Evolutionary conservation across 2,888 invertebrate genomes (phyloP).

Genomic region (Andrena minutula): DNA sequence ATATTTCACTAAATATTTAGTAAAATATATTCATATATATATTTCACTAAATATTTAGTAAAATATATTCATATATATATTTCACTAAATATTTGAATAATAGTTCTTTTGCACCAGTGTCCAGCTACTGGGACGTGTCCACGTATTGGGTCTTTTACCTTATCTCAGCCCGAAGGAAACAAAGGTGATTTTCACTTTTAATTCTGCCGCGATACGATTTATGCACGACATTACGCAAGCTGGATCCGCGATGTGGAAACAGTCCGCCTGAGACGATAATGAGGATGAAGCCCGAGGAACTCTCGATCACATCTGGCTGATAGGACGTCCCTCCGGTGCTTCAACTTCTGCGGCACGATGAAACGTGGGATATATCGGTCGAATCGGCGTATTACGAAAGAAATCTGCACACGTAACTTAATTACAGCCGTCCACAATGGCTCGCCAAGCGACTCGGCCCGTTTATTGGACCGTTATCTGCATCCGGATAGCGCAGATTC

Average conservation of each 20-base stretch:
- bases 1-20: too few relatives aligned
- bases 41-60: too few relatives aligned
- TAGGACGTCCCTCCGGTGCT: not conserved
- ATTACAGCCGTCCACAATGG: constrained; percentile 22
- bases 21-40: too few relatives aligned
- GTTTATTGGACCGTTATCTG: constrained; percentile 44
- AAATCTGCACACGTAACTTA: not conserved
- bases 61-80: too few relatives aligned
- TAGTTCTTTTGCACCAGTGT: too few relatives aligned
- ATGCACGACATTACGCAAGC: constrained; percentile 30
- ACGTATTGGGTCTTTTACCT: too few relatives aligned
- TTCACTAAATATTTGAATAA: too few relatives aligned
- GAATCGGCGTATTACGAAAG: not conserved
- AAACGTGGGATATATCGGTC: not conserved
- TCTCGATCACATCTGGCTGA: not conserved
- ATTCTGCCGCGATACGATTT: constrained; percentile 28
- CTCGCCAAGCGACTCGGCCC: not conserved
- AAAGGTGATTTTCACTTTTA: not conserved
- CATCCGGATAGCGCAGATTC: constrained; percentile 46
- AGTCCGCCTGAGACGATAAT: not conserved
- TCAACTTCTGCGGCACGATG: not conserved
- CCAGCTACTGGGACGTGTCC: too few relatives aligned
- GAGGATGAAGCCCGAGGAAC: not conserved
- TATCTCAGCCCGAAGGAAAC: not conserved
- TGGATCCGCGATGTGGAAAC: constrained; percentile 31